Evolutionary conservation across 2,113 vertebrate genomes (phyloP).

Genomic region (Varanus salvator): DNA sequence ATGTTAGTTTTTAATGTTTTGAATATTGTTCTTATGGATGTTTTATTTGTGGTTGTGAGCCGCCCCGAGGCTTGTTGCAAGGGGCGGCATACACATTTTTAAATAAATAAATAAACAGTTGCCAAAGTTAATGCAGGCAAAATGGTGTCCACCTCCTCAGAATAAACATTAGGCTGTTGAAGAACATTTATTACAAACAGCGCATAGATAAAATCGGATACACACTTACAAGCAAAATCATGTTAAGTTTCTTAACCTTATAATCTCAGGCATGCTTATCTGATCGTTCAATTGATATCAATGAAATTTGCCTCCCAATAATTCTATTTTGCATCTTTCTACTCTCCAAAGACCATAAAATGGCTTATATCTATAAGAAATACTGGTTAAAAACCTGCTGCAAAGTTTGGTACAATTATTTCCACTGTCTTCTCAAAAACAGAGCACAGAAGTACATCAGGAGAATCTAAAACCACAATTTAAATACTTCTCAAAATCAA

Average conservation of each 20-base stretch:
- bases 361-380: background rate
- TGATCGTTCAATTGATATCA: background rate
- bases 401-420: background rate
- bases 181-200: no score
- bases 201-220: background rate
- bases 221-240: background rate
- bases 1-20: no score
- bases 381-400: background rate
- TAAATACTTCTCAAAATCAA: background rate
- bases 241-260: background rate
- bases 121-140: background rate
- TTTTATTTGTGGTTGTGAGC: no score
- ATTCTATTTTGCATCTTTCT: background rate
- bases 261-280: background rate
- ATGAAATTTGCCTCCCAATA: background rate
- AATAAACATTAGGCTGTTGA: background rate
- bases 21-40: no score
- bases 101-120: no score
- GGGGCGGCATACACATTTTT: no score
- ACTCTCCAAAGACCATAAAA: background rate
- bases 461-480: background rate
- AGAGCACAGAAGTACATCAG: background rate
- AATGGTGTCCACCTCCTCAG: no score
- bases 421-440: background rate
- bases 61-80: no score